Conservation (phyloP, 2,888 invertebrate genomes). For the Griposia aprilina region DNA sequence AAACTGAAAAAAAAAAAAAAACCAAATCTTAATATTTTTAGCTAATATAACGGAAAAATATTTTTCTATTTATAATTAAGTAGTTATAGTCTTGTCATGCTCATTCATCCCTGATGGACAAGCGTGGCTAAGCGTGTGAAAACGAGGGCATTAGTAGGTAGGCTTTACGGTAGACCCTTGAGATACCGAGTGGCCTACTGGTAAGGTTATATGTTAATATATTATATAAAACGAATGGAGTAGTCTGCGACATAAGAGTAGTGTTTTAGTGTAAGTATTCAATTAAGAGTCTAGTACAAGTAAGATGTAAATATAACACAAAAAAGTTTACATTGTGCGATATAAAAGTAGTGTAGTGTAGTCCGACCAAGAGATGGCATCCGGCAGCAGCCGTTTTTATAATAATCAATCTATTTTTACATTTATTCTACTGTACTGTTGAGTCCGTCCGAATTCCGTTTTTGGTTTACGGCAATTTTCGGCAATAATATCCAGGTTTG, state of each 20-base stretch:
- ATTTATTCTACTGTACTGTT: conserved; percentile 4
- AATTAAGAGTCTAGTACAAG: not conserved
- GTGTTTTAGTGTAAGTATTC: conserved; percentile 5
- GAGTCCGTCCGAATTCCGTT: not conserved
- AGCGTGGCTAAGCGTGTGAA: conserved; percentile 23
- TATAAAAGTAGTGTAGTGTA: conserved; percentile 16
- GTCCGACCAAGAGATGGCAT: conserved; percentile 20
- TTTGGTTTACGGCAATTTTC: not conserved
- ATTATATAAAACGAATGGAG: not conserved
- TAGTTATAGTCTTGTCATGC: conserved; percentile 33
- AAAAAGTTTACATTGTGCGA: conserved; percentile 9
- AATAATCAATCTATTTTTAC: conserved; percentile 1
- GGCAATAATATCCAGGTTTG: not conserved
- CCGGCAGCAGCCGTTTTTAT: conserved; percentile 11
- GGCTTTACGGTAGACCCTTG: conserved; percentile 29
- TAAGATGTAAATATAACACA: conserved; percentile 31
- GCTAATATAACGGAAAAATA: not conserved
- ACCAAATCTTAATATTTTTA: not conserved
- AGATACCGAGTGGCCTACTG: conserved; percentile 40
- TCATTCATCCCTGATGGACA: conserved; percentile 35
- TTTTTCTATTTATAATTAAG: conserved; percentile 23
- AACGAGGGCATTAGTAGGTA: conserved; percentile 44
- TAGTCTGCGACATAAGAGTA: conserved; percentile 16
- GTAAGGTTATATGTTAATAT: conserved; percentile 36
- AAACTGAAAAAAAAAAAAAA: not conserved